Conservation (phyloP, 2,888 invertebrate genomes). For the Julus scandinavius region DNA sequence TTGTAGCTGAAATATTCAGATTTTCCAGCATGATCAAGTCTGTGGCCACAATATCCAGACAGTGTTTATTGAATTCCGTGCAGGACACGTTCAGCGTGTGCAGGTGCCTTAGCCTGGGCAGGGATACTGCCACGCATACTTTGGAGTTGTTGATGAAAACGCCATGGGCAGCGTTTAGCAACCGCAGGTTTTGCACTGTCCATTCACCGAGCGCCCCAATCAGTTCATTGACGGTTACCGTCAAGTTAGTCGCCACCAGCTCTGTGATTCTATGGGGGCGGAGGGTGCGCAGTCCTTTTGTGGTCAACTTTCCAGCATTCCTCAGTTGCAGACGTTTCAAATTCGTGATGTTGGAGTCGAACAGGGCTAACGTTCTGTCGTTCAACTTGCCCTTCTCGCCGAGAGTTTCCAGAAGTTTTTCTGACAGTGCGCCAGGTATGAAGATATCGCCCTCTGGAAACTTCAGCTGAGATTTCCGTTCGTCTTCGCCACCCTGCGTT, state of each 20-base stretch:
- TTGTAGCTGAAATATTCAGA: constrained; percentile 75
- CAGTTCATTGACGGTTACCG: constrained; percentile 71
- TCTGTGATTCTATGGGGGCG: constrained; percentile 74
- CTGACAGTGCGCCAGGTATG: constrained; percentile 72
- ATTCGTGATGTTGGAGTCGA: constrained; percentile 72
- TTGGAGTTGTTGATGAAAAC: constrained; percentile 73
- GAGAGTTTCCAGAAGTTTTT: constrained; percentile 70
- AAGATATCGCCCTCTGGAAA: constrained; percentile 66
- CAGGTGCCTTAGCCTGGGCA: constrained; percentile 73
- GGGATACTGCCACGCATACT: constrained; percentile 72
- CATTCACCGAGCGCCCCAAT: constrained; percentile 76
- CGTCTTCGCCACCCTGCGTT: constrained; percentile 9
- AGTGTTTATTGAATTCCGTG: constrained; percentile 76
- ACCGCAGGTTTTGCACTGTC: constrained; percentile 73
- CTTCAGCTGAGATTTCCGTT: constrained; percentile 6
- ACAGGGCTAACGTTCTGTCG: constrained; percentile 73
- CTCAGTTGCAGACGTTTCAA: constrained; percentile 72
- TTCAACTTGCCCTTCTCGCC: constrained; percentile 72
- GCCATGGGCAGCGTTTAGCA: constrained; percentile 73
- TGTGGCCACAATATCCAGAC: constrained; percentile 74
- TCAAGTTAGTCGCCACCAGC: constrained; percentile 72
- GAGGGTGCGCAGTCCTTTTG: constrained; percentile 72
- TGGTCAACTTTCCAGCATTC: constrained; percentile 72
- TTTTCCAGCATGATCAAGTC: constrained; percentile 74
- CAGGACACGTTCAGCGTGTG: constrained; percentile 73